Evolutionary conservation across 2,888 invertebrate species (phyloP).

Genomic region (Peribatodes rhomboidaria): DNA sequence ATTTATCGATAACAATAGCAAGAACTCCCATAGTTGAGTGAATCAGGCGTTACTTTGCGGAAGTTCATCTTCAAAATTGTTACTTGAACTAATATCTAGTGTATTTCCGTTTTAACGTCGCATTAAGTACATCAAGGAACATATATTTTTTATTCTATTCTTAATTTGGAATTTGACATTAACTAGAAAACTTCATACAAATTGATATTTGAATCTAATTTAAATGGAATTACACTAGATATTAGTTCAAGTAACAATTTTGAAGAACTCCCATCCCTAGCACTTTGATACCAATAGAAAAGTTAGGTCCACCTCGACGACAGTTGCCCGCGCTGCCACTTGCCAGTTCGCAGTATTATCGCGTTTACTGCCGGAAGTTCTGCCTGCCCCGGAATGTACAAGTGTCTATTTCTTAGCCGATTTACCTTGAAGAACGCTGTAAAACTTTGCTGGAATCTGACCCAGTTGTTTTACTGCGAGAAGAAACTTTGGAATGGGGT

Average conservation of each 20-base stretch:
- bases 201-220: too few species aligned
- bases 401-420: conserved; percentile 38
- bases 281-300: conserved; percentile 60
- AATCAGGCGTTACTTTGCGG: too few species aligned
- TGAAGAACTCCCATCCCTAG: conserved; percentile 52
- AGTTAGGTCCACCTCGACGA: conserved; percentile 76
- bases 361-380: conserved; percentile 34
- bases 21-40: too few species aligned
- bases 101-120: too few species aligned
- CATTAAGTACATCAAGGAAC: too few species aligned
- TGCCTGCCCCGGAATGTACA: conserved; percentile 30
- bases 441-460: conserved; percentile 42
- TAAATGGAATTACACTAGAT: too few species aligned
- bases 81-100: too few species aligned
- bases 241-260: too few species aligned
- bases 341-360: conserved; percentile 49
- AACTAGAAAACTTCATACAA: too few species aligned
- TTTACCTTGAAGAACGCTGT: conserved; percentile 46
- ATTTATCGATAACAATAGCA: conserved; percentile 31
- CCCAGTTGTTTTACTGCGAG: conserved; percentile 36
- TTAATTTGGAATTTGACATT: too few species aligned
- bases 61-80: too few species aligned
- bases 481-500: conserved; percentile 18
- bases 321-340: conserved; percentile 62
- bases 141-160: too few species aligned